A percentile compares a stretch with the other conserved stretches of the same genome.
Evolutionary conservation across 2,888 invertebrate species (phyloP).

Genomic region (Crocallis elinguaria): DNA sequence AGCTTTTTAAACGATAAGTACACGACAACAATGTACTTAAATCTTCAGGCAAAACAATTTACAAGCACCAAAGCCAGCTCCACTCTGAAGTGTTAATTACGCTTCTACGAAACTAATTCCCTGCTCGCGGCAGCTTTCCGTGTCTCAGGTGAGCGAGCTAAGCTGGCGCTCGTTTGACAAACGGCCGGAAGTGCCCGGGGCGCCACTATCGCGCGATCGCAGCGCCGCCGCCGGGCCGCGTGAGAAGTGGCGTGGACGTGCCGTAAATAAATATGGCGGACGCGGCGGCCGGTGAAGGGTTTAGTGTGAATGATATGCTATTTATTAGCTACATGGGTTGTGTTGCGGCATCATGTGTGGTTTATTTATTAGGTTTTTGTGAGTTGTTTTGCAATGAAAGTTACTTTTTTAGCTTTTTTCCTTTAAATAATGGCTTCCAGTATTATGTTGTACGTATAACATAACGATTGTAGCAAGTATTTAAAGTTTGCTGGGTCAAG

Average conservation of each 20-base stretch:
- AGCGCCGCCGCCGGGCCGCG: conserved; percentile 48
- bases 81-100: conserved; percentile 27
- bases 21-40: neutral
- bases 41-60: conserved; percentile 14
- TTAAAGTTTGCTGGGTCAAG: no score
- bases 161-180: conserved; percentile 65
- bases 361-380: conserved; percentile 19
- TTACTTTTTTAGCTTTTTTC: neutral
- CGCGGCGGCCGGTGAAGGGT: conserved; percentile 57
- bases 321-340: conserved; percentile 40
- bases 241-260: conserved; percentile 71
- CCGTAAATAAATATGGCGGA: conserved; percentile 74
- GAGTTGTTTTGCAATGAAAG: neutral
- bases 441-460: no score
- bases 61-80: conserved; percentile 20
- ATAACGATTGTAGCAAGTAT: no score
- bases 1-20: neutral
- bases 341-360: conserved; percentile 14
- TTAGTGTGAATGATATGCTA: conserved; percentile 56
- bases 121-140: conserved; percentile 27
- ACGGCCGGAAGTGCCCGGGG: conserved; percentile 67
- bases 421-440: neutral
- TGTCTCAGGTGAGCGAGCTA: conserved; percentile 65
- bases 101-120: conserved; percentile 27
- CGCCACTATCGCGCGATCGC: conserved; percentile 67